Percentiles rank a stretch among this genome's conserved stretches.
These are phyloP conservation scores for Ophthalmolycus amberensis DNA, from an alignment of 2,113 vertebrate genomes.

Conservation along the genomic window DNA sequence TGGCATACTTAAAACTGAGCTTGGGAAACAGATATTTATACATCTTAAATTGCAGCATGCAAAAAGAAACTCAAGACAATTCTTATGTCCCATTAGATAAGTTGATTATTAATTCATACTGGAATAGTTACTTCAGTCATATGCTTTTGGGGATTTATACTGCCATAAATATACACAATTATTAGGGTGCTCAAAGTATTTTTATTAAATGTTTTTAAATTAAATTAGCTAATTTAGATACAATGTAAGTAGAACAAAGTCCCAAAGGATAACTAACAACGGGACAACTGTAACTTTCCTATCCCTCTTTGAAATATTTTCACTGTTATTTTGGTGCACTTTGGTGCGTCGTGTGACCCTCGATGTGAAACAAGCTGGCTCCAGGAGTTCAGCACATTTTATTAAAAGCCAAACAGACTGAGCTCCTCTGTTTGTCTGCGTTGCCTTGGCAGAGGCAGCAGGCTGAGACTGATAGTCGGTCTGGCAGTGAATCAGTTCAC, in stretches of 20 bases:
- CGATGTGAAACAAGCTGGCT: neutral
- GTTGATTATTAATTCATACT: too few species aligned
- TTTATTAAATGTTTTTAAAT: neutral
- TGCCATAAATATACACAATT: neutral
- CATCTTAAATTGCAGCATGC: neutral
- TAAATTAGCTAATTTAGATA: neutral
- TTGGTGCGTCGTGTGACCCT: neutral
- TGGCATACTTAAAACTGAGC: neutral
- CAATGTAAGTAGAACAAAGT: neutral
- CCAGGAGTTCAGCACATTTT: neutral
- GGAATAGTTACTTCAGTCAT: too few species aligned
- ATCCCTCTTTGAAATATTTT: neutral
- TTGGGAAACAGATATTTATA: neutral
- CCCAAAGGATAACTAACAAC: too few species aligned
- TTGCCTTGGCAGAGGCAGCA: slow-evolving; percentile 44
- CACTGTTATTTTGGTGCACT: neutral
- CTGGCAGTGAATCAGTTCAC: slow-evolving; percentile 67
- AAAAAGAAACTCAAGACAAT: neutral
- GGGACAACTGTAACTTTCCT: neutral
- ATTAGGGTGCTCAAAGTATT: neutral
- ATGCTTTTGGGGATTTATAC: too few species aligned
- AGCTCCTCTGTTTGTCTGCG: slow-evolving; percentile 25
- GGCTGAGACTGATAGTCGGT: slow-evolving; percentile 46
- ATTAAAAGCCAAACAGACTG: neutral
- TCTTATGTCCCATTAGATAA: too few species aligned